Conservation (phyloP, 1,140 invertebrate genomes). For the Holcopasites calliopsidis region DNA sequence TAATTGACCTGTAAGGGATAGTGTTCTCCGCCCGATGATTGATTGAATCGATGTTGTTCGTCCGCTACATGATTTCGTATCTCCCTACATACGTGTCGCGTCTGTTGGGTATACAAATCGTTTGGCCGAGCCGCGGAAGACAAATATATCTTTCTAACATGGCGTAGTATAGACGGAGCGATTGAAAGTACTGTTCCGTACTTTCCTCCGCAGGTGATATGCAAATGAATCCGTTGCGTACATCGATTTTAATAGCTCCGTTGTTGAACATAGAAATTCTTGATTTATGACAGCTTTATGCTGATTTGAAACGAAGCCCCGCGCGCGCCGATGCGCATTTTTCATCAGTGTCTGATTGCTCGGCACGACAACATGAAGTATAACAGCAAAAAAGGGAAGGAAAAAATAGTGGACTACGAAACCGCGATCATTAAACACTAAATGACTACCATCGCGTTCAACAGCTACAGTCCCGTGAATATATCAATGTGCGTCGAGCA, state of each 20-base stretch:
- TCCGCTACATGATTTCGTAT: background rate
- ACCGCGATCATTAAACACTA: background rate
- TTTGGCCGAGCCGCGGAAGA: too few relatives aligned
- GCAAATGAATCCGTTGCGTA: background rate
- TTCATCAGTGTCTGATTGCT: too few relatives aligned
- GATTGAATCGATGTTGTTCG: background rate
- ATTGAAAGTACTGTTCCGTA: background rate
- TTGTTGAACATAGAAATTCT: background rate
- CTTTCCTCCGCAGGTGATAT: background rate
- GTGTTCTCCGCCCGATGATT: background rate
- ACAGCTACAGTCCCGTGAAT: background rate
- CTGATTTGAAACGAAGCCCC: too few relatives aligned
- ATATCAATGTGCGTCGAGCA: background rate
- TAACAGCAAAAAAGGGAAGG: too few relatives aligned
- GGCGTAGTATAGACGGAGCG: background rate
- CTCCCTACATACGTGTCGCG: background rate
- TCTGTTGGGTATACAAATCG: background rate
- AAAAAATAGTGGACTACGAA: background rate
- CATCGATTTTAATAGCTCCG: background rate
- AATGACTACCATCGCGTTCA: background rate
- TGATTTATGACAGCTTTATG: background rate
- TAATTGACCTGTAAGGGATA: slow-evolving; percentile 28
- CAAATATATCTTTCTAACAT: too few relatives aligned
- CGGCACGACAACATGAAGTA: too few relatives aligned
- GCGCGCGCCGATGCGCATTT: too few relatives aligned